Evolutionary conservation across 2,797 vertebrate species (phyloP).

Genomic region (Ciconia nigra): DNA sequence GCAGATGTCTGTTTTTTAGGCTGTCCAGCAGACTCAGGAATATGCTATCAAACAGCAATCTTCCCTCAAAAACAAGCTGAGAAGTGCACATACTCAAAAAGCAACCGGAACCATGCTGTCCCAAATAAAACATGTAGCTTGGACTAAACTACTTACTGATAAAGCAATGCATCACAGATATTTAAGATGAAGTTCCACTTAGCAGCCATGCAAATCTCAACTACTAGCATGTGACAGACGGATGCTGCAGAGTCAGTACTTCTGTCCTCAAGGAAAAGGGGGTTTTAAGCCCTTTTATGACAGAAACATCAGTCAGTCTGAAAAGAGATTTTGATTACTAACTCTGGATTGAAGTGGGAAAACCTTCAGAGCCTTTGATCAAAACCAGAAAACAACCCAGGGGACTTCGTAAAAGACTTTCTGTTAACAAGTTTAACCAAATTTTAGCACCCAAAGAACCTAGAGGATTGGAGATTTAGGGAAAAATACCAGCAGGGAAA

Average conservation of each 20-base stretch:
- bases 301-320: not conserved
- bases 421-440: not conserved
- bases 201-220: not conserved
- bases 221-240: not conserved
- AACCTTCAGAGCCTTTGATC: not conserved
- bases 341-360: not conserved
- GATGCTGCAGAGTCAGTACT: not conserved
- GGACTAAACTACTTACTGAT: not conserved
- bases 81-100: not conserved
- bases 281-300: not conserved
- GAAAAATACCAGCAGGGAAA: not conserved
- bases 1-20: not conserved
- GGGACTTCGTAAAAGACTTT: not conserved
- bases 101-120: not conserved
- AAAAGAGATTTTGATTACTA: slow-evolving; percentile 5
- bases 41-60: not conserved
- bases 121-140: not conserved
- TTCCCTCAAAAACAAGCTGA: not conserved
- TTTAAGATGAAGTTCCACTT: not conserved
- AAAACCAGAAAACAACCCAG: slow-evolving; percentile 1
- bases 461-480: not conserved
- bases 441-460: not conserved
- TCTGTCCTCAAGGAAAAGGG: slow-evolving; percentile 1
- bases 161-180: not conserved
- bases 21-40: not conserved